phyloP scores from a whole-genome alignment of 92 coral and sea anemone genomes.

The Porites lobata region DNA sequence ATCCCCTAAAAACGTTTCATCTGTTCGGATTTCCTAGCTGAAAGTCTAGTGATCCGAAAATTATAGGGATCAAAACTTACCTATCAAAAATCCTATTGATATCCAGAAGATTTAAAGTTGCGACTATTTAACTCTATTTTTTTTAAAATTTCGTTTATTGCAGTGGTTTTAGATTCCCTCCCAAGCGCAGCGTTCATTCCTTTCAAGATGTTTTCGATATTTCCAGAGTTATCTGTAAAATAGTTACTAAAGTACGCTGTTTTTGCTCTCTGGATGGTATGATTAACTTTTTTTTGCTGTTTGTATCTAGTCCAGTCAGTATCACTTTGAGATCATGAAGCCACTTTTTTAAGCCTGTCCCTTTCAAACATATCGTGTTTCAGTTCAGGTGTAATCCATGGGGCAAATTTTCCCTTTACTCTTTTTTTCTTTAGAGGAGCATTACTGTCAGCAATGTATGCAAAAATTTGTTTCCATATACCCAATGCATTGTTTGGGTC shows the following conservation, averaged over 20 bases:
- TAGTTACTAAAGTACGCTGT: background rate
- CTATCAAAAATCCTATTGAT: background rate
- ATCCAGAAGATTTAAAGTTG: background rate
- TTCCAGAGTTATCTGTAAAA: background rate
- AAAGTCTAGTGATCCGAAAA: too few species aligned
- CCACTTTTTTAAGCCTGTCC: conserved; percentile 5
- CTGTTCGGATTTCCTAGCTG: too few species aligned
- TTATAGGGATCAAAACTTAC: too few species aligned
- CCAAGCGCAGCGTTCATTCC: conserved; percentile 6
- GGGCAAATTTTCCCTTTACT: background rate
- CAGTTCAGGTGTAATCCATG: conserved; percentile 1
- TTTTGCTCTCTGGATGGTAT: background rate
- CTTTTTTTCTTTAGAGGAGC: background rate
- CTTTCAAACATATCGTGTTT: conserved; percentile 8
- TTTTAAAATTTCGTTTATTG: background rate
- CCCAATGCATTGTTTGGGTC: background rate
- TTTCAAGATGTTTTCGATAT: conserved; percentile 23
- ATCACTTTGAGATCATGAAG: background rate
- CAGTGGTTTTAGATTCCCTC: background rate
- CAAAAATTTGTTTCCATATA: background rate
- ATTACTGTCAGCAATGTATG: background rate
- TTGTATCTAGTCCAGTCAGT: background rate
- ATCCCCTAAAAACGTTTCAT: too few species aligned
- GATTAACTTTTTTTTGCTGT: conserved; percentile 1
- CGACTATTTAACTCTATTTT: background rate